Percentiles rank a stretch among this genome's conserved stretches.
Conservation (phyloP, 2,888 invertebrate genomes). For the Argyresthia goedartella region DNA sequence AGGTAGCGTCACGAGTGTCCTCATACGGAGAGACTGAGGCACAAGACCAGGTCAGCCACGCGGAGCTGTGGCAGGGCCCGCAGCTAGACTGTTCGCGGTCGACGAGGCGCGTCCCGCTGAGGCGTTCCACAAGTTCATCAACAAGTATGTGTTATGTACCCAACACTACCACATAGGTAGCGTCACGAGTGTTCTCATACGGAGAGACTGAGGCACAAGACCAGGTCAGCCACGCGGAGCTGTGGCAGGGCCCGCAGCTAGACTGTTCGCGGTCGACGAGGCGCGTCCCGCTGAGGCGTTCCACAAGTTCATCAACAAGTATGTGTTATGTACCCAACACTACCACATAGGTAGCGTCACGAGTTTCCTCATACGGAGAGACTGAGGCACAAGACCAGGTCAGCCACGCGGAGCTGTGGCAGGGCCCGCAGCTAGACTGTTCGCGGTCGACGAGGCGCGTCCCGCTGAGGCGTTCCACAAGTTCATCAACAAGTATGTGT, state of each 20-base stretch:
- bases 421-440: constrained; percentile 90
- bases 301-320: constrained; percentile 68
- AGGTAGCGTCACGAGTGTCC: no score
- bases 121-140: constrained; percentile 75
- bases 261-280: constrained; percentile 85
- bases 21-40: no score
- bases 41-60: constrained; percentile 78
- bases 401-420: constrained; percentile 89
- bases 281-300: constrained; percentile 78
- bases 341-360: no score
- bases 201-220: no score
- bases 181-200: no score
- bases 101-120: constrained; percentile 79
- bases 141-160: constrained; percentile 40
- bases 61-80: constrained; percentile 95
- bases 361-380: no score
- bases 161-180: no score
- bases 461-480: constrained; percentile 75
- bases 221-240: constrained; percentile 81
- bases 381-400: constrained; percentile 80
- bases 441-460: constrained; percentile 84
- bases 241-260: constrained; percentile 92
- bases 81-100: constrained; percentile 81
- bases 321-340: no score
- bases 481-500: constrained; percentile 71